phyloP scores from a whole-genome alignment of 1,140 invertebrate species.

The Streblospio benedicti region DNA sequence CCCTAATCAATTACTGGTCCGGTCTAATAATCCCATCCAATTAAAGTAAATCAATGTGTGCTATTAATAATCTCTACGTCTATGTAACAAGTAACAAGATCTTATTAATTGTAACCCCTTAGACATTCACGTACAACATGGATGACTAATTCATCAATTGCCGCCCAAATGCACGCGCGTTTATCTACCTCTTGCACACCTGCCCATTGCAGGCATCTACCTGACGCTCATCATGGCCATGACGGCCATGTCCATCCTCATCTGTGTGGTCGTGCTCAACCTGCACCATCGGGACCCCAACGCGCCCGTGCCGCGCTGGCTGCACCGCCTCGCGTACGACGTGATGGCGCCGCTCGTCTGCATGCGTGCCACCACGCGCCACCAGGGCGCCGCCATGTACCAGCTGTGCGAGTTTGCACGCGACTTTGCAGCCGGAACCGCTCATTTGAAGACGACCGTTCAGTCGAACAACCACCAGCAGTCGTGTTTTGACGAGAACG shows the following conservation, averaged over 20 bases:
- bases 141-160: too few species aligned
- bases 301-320: constrained; percentile 11
- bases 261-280: constrained; percentile 13
- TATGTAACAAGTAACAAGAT: too few species aligned
- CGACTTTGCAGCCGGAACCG: background rate
- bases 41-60: too few species aligned
- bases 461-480: background rate
- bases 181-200: too few species aligned
- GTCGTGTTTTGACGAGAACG: background rate
- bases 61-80: too few species aligned
- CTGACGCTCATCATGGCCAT: constrained; percentile 16
- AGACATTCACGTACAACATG: too few species aligned
- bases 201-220: constrained; percentile 16
- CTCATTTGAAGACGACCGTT: background rate
- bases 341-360: background rate
- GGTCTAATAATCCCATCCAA: too few species aligned
- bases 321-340: constrained; percentile 7
- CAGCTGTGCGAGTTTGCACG: background rate
- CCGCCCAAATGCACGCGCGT: too few species aligned
- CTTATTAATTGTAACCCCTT: too few species aligned
- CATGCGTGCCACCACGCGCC: background rate
- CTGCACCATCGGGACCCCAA: constrained; percentile 14
- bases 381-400: background rate
- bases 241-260: constrained; percentile 11
- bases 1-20: too few species aligned